Percentiles rank a stretch among this genome's conserved stretches.
Evolutionary conservation across 92 coral and sea anemone species (phyloP).

Genomic region (Phenganax stokvisi): DNA sequence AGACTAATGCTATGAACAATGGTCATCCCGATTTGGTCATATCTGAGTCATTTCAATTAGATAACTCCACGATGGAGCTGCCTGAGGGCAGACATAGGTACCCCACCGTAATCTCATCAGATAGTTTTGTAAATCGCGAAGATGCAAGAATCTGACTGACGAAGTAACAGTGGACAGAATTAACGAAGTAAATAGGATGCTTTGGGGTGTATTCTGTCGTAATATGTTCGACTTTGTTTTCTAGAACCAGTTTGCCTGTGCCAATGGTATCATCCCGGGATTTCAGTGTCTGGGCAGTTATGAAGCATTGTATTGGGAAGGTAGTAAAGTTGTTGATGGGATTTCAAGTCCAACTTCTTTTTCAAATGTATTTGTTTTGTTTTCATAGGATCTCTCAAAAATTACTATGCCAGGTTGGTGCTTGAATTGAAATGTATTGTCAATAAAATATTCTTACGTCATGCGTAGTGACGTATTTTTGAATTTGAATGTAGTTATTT

Average conservation of each 20-base stretch:
- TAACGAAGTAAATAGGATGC: no score
- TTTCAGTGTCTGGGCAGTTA: constrained; percentile 93
- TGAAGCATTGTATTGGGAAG: constrained; percentile 96
- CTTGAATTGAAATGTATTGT: not conserved
- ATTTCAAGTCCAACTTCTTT: not conserved
- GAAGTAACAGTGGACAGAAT: no score
- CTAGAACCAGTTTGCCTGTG: constrained; percentile 69
- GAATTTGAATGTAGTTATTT: constrained; percentile 61
- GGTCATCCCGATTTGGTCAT: not conserved
- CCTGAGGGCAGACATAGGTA: constrained; percentile 44
- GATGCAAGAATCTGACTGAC: no score
- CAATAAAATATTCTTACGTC: not conserved
- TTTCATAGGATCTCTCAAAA: constrained; percentile 76
- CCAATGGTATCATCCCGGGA: constrained; percentile 86
- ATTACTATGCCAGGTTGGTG: constrained; percentile 95
- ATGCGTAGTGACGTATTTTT: not conserved
- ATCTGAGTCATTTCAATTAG: not conserved
- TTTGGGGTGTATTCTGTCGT: not conserved
- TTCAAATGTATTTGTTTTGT: not conserved
- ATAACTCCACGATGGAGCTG: constrained; percentile 3
- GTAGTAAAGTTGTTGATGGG: constrained; percentile 30
- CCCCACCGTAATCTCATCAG: no score
- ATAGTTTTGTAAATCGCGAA: no score
- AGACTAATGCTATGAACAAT: not conserved
- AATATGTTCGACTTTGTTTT: not conserved